phyloP scores from a whole-genome alignment of 2,113 vertebrate species.

The Myanophis thanlyinensis region DNA sequence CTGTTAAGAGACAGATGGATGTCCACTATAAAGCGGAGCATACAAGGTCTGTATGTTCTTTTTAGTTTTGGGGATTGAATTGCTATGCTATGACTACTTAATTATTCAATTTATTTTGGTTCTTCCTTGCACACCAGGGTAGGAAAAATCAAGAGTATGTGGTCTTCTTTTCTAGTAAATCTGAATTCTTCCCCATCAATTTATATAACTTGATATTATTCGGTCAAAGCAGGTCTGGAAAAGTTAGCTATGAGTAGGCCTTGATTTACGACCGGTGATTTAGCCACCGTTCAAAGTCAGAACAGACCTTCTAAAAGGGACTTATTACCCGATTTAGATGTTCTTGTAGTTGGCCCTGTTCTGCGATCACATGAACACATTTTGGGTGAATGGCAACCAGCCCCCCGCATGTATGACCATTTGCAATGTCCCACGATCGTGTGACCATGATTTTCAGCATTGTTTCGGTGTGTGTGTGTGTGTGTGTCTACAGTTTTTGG shows the following conservation, averaged over 20 bases:
- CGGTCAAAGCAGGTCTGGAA: background rate
- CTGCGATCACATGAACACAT: background rate
- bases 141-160: background rate
- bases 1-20: background rate
- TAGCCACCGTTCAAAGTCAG: background rate
- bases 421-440: background rate
- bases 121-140: background rate
- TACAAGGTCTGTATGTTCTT: background rate
- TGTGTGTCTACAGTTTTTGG: background rate
- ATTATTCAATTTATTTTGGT: background rate
- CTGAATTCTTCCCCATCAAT: background rate
- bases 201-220: background rate
- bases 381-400: background rate
- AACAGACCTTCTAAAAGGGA: background rate
- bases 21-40: background rate
- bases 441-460: background rate
- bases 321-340: background rate
- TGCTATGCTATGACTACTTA: background rate
- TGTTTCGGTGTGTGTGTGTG: background rate
- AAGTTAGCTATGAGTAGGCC: background rate
- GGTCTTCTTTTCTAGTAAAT: background rate
- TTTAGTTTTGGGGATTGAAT: background rate
- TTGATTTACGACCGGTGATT: accelerated
- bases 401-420: background rate
- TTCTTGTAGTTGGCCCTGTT: no score